Base-by-base conservation (phyloP, 2,888 invertebrate genomes). In the Neria commutata region DNA sequence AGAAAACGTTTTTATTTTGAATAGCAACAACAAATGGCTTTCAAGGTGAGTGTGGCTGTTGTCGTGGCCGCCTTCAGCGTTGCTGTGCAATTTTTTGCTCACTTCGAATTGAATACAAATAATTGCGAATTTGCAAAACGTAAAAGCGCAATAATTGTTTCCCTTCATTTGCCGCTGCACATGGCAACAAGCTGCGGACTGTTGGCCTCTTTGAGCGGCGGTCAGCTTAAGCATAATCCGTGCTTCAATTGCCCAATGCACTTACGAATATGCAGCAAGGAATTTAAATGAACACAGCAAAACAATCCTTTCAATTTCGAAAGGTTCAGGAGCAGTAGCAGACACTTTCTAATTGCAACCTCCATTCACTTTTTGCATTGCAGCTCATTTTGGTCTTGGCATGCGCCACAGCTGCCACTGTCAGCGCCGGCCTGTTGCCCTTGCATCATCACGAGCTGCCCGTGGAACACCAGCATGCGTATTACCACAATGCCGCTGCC, bases 1-100 rank as follows among this genome's bases (percentile, higher is more conserved):
- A 48, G 57, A 49, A 54, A 47, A 51, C n/a, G n/a, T n/a, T n/a
- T n/a, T n/a, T n/a, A 29, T 55, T 40, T 42, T 54, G 54, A 54
- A 26, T 60, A 48, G 55, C 48, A 53, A 60, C 62, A 66, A n/a
- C n/a, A 70, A 71, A 77, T 77, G 77, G 68, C 76, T 60, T 77
- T 78, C 70, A 78, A 75, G 78, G 77, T 77, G 49, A 72, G 68
- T 66, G 10, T 46, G 23, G n/a, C 48, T 24, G 24, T 54, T 54
- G 25, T 17, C 14, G 26, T 21, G 21, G n/a, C n/a, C n/a, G n/a
- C n/a, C n/a, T n/a, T n/a, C n/a, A n/a, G n/a, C n/a, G n/a, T n/a
- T n/a, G n/a, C n/a, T n/a, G n/a, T n/a, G n/a, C n/a, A n/a, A n/a
- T n/a, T n/a, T n/a, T n/a, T n/a, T n/a, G n/a, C n/a, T n/a, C 6